These are phyloP conservation scores for Idaea biselata DNA, from an alignment of 2,888 invertebrate genomes.

Conservation along the genomic window DNA sequence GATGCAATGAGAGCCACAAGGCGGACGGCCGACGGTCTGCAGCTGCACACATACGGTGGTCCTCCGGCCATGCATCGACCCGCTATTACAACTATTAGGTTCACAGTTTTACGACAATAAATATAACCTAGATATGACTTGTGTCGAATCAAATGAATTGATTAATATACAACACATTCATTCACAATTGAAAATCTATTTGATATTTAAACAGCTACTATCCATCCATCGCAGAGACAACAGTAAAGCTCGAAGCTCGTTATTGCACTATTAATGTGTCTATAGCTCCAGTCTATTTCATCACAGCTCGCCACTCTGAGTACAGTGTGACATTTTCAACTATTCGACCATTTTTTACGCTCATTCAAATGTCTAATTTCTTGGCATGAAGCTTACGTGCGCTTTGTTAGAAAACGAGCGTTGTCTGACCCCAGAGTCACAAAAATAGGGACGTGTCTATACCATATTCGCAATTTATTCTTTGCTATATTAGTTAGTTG, in stretches of 20 bases:
- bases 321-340: conserved; percentile 24
- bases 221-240: not conserved
- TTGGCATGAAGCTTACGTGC: conserved; percentile 17
- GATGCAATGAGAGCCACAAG: conserved; percentile 39
- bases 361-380: conserved; percentile 26
- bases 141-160: not conserved
- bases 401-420: conserved; percentile 14
- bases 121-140: not conserved
- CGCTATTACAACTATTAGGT: conserved; percentile 6
- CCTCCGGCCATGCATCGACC: conserved; percentile 15
- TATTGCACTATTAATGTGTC: not conserved
- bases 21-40: conserved; percentile 22
- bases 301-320: conserved; percentile 15
- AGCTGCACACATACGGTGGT: conserved; percentile 38
- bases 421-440: conserved; percentile 19
- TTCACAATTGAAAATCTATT: not conserved
- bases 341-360: conserved; percentile 20
- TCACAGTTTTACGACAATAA: not conserved
- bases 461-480: conserved; percentile 13
- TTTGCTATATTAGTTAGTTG: conserved; percentile 22
- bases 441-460: conserved; percentile 4
- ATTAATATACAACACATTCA: not conserved
- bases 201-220: not conserved
- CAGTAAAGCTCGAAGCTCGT: not conserved
- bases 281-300: conserved; percentile 15